Conservation (phyloP, 2,888 invertebrate species). For the Augiades crinisus region DNA sequence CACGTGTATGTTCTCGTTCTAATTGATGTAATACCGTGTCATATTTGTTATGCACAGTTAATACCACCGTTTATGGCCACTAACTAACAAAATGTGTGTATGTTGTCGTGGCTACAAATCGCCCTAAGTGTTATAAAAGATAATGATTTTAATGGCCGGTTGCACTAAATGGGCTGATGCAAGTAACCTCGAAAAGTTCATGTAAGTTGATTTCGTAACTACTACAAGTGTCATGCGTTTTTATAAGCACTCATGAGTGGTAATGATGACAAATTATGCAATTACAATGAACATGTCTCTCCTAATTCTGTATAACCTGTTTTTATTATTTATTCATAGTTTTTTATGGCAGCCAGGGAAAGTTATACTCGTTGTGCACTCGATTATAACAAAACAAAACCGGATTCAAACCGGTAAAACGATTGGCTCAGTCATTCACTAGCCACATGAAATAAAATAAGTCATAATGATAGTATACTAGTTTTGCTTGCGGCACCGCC, state of each 20-base stretch:
- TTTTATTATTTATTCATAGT: slow-evolving; percentile 6
- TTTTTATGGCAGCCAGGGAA: slow-evolving; percentile 13
- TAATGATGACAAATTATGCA: slow-evolving; percentile 11
- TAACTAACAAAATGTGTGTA: background rate
- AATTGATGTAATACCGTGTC: background rate
- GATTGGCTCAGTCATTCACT: slow-evolving; percentile 10
- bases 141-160: slow-evolving; percentile 3
- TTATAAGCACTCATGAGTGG: background rate
- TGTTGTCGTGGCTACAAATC: background rate
- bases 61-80: slow-evolving; percentile 1
- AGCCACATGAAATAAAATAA: background rate
- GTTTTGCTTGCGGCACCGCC: no score
- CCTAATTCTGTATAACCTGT: slow-evolving; percentile 6
- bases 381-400: slow-evolving; percentile 17
- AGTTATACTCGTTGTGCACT: slow-evolving; percentile 18
- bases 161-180: slow-evolving; percentile 10
- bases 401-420: slow-evolving; percentile 16
- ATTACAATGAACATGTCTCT: background rate
- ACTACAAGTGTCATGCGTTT: background rate
- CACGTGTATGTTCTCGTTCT: background rate
- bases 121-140: slow-evolving; percentile 9
- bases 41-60: background rate
- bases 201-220: background rate
- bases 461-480: background rate
- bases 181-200: slow-evolving; percentile 7